These are phyloP conservation scores for Chorisops tibialis DNA, from an alignment of 2,888 invertebrate genomes.

Conservation along the genomic window DNA sequence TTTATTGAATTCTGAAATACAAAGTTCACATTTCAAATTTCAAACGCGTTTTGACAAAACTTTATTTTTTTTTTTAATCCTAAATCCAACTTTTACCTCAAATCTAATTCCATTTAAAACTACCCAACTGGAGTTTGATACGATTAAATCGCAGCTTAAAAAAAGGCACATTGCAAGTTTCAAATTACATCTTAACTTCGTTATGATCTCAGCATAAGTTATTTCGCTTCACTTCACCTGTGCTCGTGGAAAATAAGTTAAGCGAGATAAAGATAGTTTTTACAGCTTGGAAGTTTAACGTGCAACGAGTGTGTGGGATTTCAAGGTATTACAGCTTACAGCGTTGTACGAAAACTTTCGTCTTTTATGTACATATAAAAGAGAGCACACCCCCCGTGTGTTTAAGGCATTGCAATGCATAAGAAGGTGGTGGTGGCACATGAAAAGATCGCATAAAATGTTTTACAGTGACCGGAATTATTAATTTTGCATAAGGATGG, in stretches of 20 bases:
- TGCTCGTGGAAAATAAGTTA: neutral
- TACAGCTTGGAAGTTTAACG: constrained; percentile 8
- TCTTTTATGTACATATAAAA: neutral
- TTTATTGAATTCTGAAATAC: too few relatives aligned
- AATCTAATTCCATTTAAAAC: too few relatives aligned
- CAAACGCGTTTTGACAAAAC: too few relatives aligned
- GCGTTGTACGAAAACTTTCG: constrained; percentile 1
- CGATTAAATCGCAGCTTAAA: too few relatives aligned
- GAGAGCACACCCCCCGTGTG: neutral
- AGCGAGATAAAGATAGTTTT: constrained; percentile 10
- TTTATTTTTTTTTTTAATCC: too few relatives aligned
- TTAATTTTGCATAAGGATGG: constrained; percentile 19
- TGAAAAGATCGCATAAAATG: constrained; percentile 5
- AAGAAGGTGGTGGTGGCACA: neutral
- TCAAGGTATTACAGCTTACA: neutral
- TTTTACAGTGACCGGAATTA: constrained; percentile 23
- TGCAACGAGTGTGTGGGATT: constrained; percentile 1
- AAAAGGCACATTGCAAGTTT: neutral
- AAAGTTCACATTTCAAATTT: too few relatives aligned
- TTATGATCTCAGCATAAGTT: constrained; percentile 11
- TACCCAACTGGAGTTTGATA: too few relatives aligned
- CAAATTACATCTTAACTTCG: constrained; percentile 13
- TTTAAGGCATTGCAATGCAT: neutral
- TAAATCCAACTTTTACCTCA: too few relatives aligned
- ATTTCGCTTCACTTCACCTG: constrained; percentile 4